Evolutionary conservation across 2,797 vertebrate species (phyloP).

Genomic region (Pangasius krempfi): DNA sequence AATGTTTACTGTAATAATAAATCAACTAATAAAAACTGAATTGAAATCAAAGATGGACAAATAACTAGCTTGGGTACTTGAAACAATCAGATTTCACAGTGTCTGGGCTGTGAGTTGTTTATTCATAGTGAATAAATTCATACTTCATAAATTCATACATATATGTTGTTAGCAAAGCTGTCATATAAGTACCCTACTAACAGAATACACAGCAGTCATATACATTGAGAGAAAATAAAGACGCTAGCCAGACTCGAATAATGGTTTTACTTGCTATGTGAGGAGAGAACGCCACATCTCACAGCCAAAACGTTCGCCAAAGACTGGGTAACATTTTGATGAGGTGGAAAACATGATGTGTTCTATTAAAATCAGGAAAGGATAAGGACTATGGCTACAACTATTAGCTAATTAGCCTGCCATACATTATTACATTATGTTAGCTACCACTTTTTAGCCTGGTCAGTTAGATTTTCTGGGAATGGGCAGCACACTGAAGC

Average conservation of each 20-base stretch:
- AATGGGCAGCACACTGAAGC: background rate
- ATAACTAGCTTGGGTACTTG: background rate
- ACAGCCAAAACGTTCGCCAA: too few relatives aligned
- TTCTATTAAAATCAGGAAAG: background rate
- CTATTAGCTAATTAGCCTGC: background rate
- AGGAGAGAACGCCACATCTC: background rate
- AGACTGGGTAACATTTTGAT: background rate
- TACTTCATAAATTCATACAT: too few relatives aligned
- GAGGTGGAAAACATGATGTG: background rate
- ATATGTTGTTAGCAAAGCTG: background rate
- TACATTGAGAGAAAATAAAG: background rate
- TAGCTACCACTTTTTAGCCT: background rate
- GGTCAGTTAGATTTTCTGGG: background rate
- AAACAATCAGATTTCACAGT: background rate
- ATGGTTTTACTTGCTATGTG: background rate
- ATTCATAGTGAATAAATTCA: too few relatives aligned
- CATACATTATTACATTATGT: background rate
- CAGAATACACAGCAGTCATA: too few relatives aligned
- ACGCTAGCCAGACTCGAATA: background rate
- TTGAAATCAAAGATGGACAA: background rate
- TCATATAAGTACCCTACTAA: background rate
- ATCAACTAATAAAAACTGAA: background rate
- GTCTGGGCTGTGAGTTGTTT: background rate
- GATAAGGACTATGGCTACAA: background rate
- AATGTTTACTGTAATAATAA: background rate